Evolutionary conservation across 2,888 invertebrate genomes (phyloP), one percentile per base, ranked within the genome.

Genomic region (Lepeophtheirus nordmannii): DNA sequence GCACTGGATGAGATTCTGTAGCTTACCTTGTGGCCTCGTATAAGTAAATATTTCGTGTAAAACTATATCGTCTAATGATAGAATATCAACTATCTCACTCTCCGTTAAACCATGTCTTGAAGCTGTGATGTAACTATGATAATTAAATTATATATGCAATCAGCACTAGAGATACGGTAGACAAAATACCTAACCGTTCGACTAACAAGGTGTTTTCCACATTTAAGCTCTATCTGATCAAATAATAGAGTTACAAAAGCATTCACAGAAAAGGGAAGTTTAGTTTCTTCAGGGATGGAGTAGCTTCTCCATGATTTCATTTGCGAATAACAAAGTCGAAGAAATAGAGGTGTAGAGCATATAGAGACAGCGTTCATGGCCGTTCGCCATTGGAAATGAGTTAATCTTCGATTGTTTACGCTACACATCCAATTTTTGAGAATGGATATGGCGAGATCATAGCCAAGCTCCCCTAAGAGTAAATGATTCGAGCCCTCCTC

Each of bases 41-140:
- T 97, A 97, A 75, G 97, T 96, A 74, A 96, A 97, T 0, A 96
- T 94, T 73, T 97, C 96, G 73, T 96, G 94, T 68, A 97, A 76
- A 0, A 91, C 93, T 74, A 88, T 89, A 74, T 97, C 97, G 72
- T 97, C 97, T 66, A 97, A 74, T 0, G 94, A 96, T 11, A 65
- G 23, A 70, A 96, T 78, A 77, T 97, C 96, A 75, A 97, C 96
- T 1, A 97, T 80, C 74, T 97, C 97, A 0, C 93, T 91, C 75
- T 97, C 96, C 0, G 92, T 92, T 0, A 97, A 71, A 11, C 80
- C 80, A 58, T 38, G 90, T 73, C 92, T 89, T 0, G 96, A 91
- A 0, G 96, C 96, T 9, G 96, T 97, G 72, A 97, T 93, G 76
- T 96, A 97, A 0, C 62, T 46, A 46, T 5, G 30, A 30, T 30